phyloP scores from a whole-genome alignment of 1,140 invertebrate species.

The Saccostrea glomerata region DNA sequence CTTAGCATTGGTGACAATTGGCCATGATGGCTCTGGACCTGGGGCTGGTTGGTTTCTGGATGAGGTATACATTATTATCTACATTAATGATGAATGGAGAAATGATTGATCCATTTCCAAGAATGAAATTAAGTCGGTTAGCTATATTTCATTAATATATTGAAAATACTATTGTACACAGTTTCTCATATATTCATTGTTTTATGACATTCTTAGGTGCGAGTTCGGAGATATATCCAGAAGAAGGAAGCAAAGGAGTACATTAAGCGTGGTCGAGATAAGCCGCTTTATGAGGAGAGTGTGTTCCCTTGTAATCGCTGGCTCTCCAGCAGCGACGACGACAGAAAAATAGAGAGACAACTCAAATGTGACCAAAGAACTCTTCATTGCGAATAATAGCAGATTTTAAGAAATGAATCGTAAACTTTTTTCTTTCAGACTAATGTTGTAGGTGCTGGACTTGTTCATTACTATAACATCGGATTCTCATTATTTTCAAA shows the following conservation, averaged over 20 bases:
- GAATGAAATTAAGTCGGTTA: not conserved
- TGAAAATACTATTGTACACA: too few species aligned
- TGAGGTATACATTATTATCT: constrained; percentile 51
- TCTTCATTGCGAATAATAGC: not conserved
- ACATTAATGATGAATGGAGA: not conserved
- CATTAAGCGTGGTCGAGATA: constrained; percentile 49
- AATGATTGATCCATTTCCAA: not conserved
- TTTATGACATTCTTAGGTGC: constrained; percentile 49
- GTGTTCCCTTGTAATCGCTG: constrained; percentile 73
- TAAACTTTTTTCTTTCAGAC: too few species aligned
- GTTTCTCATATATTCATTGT: too few species aligned
- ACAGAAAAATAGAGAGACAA: constrained; percentile 71
- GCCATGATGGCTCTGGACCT: constrained; percentile 73
- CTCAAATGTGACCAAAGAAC: constrained; percentile 51
- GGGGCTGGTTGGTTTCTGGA: constrained; percentile 74
- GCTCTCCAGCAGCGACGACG: constrained; percentile 75
- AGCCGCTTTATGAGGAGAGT: constrained; percentile 66
- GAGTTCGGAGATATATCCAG: constrained; percentile 56
- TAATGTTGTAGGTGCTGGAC: too few species aligned
- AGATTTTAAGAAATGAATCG: too few species aligned
- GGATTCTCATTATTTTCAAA: too few species aligned
- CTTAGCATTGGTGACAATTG: constrained; percentile 67
- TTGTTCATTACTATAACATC: too few species aligned
- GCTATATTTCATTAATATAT: not conserved
- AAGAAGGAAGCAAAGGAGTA: constrained; percentile 53